Evolutionary conservation across 2,888 invertebrate species (phyloP), one percentile per base, ranked within the genome.

Genomic region (Sminthurides aquaticus): DNA sequence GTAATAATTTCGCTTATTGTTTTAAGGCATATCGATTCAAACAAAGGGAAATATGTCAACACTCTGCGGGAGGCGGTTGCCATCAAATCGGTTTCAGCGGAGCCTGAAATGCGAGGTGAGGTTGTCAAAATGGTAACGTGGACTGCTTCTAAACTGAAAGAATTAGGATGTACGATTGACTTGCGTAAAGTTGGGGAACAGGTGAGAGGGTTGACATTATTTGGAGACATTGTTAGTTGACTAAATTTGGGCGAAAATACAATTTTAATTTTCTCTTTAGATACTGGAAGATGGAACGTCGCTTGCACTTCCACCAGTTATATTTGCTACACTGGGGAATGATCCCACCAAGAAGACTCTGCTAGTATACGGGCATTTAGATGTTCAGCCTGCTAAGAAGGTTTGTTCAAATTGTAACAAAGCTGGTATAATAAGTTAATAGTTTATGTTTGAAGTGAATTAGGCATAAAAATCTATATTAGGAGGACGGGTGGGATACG

Each of bases 351-450:
- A 97, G 81, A 94, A 92, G 77, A 99, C 97, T 3, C 86, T 99
- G 54, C 86, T 91, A 65, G 83, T 99, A 65, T 99, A 99, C 79
- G 98, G 98, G 0, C 99, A 99, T 81, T 84, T 99, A 76, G 99
- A 99, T 82, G 99, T 99, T 0, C 98, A 98, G 78, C 98, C 98
- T 11, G 99, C 98, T 0, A 79, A 87, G 29, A 87, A 86, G 77
- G 81, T 80, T 60, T 18, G 43, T 34, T 58, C 8, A 20, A 34
- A 15, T 34, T 34, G 20, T 49, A n/a, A 49, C 22, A n/a, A 58
- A 34, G 8, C 28, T 15, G 29, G 2, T 20, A 8, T 55, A 48
- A 49, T 26, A 18, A n/a, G 11, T n/a, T 43, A n/a, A 43, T 49
- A 18, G 24, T 49, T 59, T 26, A 25, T 48, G 24, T 56, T 62